A percentile compares a stretch with the other conserved stretches of the same genome.
Evolutionary conservation across 30 jellyfish, hydroid and myxozoan genomes (phyloP).

Genomic region (Mastigias papua): DNA sequence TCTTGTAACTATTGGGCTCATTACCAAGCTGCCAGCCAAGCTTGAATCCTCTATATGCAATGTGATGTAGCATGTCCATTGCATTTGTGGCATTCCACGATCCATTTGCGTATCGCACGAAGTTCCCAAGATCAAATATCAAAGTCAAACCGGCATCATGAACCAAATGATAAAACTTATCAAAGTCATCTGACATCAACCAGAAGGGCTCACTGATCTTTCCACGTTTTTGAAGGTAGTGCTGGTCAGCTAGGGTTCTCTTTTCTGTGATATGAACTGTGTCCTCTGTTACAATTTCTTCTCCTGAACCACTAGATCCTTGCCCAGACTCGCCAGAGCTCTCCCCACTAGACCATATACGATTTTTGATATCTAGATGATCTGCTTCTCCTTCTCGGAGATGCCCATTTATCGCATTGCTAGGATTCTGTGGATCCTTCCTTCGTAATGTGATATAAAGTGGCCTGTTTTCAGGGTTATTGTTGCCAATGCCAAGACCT

Average conservation of each 20-base stretch:
- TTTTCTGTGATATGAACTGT: background rate
- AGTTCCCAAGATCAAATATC: constrained; percentile 69
- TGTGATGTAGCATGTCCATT: constrained; percentile 59
- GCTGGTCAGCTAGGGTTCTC: background rate
- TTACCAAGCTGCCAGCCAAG: constrained; percentile 84
- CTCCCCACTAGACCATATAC: background rate
- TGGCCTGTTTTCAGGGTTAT: background rate
- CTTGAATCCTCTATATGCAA: constrained; percentile 64
- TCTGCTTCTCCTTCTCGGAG: background rate
- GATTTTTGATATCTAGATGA: constrained; percentile 3
- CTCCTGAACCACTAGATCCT: constrained; percentile 19
- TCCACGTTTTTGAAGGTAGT: background rate
- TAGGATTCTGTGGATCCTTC: constrained; percentile 49
- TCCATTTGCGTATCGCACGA: constrained; percentile 53
- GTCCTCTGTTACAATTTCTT: background rate
- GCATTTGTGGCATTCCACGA: constrained; percentile 83
- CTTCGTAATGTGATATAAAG: background rate
- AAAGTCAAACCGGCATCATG: constrained; percentile 61
- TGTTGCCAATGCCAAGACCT: background rate
- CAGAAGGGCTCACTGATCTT: constrained; percentile 60
- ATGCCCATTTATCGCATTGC: constrained; percentile 38
- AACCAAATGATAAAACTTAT: constrained; percentile 56
- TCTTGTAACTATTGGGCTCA: constrained; percentile 81
- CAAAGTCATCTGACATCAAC: constrained; percentile 85
- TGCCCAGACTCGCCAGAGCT: constrained; percentile 35